Percentiles rank a stretch among this genome's conserved stretches.
Evolutionary conservation across 2,797 vertebrate genomes (phyloP).

Genomic region (Gallirallus australis): DNA sequence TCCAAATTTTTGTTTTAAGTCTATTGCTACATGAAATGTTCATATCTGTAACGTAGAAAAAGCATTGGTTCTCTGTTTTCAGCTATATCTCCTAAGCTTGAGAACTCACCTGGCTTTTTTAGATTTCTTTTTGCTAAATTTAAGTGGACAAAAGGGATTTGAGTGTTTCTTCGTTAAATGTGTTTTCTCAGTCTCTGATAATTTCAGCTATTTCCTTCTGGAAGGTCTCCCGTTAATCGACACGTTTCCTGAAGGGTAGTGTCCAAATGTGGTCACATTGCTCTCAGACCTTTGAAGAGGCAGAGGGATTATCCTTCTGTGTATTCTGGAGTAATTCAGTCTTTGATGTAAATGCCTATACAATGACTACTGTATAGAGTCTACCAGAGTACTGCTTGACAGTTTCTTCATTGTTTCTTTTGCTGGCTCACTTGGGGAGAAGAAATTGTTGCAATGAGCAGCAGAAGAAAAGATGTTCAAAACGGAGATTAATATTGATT

Average conservation of each 20-base stretch:
- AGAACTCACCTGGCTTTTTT: not conserved
- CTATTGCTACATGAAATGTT: not conserved
- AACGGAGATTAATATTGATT: not conserved
- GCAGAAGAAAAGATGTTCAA: not conserved
- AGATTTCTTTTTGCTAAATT: not conserved
- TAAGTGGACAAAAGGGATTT: not conserved
- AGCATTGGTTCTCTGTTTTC: not conserved
- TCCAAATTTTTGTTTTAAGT: not conserved
- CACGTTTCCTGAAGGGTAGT: not conserved
- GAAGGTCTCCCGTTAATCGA: not conserved
- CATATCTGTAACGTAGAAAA: not conserved
- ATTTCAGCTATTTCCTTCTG: not conserved
- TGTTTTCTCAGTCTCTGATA: not conserved
- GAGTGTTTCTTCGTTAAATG: not conserved
- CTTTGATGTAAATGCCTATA: not conserved
- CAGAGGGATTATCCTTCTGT: not conserved
- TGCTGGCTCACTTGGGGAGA: not conserved
- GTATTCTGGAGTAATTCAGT: not conserved
- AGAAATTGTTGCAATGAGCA: not conserved
- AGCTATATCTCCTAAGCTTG: not conserved
- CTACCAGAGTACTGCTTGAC: not conserved
- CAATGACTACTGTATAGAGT: not conserved
- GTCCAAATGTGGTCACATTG: not conserved
- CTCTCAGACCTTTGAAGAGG: not conserved
- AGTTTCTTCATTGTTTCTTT: not conserved